A percentile compares a stretch with the other conserved stretches of the same genome.
These are phyloP conservation scores for Rhopalosiphum padi DNA, from an alignment of 1,140 invertebrate species.

Conservation along the genomic window DNA sequence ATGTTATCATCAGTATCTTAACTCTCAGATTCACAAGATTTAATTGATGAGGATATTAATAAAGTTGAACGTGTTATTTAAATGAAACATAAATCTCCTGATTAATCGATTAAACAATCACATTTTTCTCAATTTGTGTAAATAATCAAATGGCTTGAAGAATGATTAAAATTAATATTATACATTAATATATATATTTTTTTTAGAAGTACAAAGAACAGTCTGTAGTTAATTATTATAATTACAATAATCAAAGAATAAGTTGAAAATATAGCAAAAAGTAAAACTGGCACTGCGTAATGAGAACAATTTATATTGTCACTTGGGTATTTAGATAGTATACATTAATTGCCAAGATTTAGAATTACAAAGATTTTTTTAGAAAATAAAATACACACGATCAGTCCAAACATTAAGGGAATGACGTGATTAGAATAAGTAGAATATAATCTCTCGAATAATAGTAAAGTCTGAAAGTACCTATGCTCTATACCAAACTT, in stretches of 20 bases:
- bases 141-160: neutral
- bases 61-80: neutral
- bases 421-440: neutral
- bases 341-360: neutral
- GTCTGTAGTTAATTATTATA: neutral
- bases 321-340: neutral
- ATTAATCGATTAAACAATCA: neutral
- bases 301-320: neutral
- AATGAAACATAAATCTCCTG: neutral
- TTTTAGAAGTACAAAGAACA: neutral
- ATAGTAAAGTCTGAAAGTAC: neutral
- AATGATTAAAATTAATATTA: slow-evolving; percentile 20
- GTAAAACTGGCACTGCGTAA: neutral
- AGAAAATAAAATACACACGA: neutral
- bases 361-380: neutral
- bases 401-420: neutral
- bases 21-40: neutral
- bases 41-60: neutral
- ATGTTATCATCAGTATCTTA: neutral
- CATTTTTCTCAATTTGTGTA: neutral
- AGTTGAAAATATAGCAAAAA: neutral
- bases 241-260: neutral
- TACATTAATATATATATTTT: neutral
- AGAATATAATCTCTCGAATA: slow-evolving; percentile 20
- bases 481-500: neutral